phyloP scores from a whole-genome alignment of 2,113 vertebrate species.

The Melierax canorus region DNA sequence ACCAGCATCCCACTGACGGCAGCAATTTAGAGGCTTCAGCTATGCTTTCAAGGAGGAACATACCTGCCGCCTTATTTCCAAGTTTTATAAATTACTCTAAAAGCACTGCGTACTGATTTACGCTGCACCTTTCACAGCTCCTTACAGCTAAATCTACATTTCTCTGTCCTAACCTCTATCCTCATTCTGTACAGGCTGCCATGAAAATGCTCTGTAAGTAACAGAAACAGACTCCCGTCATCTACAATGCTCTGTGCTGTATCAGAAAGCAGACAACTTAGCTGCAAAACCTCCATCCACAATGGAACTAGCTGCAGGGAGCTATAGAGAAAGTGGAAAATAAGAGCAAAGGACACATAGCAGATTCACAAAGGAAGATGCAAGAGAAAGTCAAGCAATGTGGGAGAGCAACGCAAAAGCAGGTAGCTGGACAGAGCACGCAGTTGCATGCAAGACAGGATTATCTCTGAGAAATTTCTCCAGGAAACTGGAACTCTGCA shows the following conservation, averaged over 20 bases:
- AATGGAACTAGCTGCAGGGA: neutral
- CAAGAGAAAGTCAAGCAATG: neutral
- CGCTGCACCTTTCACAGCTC: neutral
- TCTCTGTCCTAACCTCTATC: neutral
- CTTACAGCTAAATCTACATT: neutral
- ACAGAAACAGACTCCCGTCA: neutral
- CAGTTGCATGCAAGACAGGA: neutral
- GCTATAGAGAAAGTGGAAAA: neutral
- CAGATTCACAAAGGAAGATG: neutral
- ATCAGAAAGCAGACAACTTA: neutral
- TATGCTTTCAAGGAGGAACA: neutral
- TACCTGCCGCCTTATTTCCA: neutral
- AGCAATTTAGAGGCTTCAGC: neutral
- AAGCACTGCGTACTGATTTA: neutral
- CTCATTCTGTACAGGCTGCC: neutral
- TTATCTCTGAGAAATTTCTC: neutral
- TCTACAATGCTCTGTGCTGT: accelerated
- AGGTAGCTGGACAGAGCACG: neutral
- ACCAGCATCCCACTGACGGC: neutral
- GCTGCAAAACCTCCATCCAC: neutral
- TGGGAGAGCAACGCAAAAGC: neutral
- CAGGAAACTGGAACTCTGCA: neutral
- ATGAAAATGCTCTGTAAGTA: neutral
- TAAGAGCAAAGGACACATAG: neutral
- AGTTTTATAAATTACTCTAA: neutral